Evolutionary conservation across 2,888 invertebrate genomes (phyloP).

Genomic region (Tenthredo notha): DNA sequence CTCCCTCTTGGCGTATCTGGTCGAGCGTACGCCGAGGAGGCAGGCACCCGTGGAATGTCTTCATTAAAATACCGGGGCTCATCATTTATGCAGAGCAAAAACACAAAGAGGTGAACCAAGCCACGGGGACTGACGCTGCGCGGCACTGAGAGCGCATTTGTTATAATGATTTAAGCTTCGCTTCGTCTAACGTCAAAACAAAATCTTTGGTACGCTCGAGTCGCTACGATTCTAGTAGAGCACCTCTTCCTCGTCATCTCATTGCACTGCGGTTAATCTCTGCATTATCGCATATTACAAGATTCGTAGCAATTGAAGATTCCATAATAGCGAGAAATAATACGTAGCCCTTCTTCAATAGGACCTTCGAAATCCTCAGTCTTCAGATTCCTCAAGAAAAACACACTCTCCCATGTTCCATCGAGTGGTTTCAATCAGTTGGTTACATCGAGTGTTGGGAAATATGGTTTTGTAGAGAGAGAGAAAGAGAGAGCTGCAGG

Average conservation of each 20-base stretch:
- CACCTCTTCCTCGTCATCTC: background rate
- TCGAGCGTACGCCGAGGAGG: constrained; percentile 65
- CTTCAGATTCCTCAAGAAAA: background rate
- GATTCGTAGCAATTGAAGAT: background rate
- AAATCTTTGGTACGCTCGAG: constrained; percentile 48
- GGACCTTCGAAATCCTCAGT: background rate
- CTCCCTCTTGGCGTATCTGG: constrained; percentile 56
- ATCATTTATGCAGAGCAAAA: constrained; percentile 76
- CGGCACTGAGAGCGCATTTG: constrained; percentile 52
- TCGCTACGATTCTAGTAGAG: background rate
- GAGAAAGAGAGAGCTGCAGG: background rate
- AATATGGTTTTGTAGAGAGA: background rate
- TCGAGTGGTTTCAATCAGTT: constrained; percentile 13
- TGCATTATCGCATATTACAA: background rate
- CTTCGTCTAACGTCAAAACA: constrained; percentile 50
- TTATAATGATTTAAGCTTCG: constrained; percentile 51
- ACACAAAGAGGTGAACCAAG: constrained; percentile 69
- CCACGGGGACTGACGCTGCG: constrained; percentile 52
- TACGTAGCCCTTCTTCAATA: background rate
- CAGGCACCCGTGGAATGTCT: constrained; percentile 73
- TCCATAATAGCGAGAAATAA: background rate
- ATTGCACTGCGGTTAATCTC: background rate
- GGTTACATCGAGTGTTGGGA: constrained; percentile 7
- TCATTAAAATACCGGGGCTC: constrained; percentile 75
- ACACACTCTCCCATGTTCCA: background rate